phyloP scores from a whole-genome alignment of 1,140 invertebrate species.

The Telenomus remus region DNA sequence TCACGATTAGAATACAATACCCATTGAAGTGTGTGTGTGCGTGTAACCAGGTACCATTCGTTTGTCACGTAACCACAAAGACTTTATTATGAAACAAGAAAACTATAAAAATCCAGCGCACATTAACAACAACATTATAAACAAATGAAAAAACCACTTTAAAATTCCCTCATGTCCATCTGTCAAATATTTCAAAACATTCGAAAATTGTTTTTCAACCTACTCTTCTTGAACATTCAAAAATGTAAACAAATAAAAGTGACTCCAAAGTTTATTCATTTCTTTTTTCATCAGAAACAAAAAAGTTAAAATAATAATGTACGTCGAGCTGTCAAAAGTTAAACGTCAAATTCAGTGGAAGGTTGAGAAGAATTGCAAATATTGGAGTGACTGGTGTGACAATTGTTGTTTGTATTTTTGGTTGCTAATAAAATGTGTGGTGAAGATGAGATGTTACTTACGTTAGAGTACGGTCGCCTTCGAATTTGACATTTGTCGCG shows the following conservation, averaged over 20 bases:
- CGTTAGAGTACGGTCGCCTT: constrained; percentile 17
- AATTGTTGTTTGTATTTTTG: too few species aligned
- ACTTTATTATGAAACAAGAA: not conserved
- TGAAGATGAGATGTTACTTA: constrained; percentile 14
- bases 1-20: constrained; percentile 3
- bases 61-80: not conserved
- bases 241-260: too few species aligned
- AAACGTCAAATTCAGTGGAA: not conserved
- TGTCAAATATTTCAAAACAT: too few species aligned
- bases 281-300: too few species aligned
- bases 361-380: not conserved
- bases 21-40: not conserved
- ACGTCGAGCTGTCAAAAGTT: not conserved
- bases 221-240: too few species aligned
- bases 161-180: too few species aligned
- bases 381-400: not conserved
- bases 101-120: not conserved
- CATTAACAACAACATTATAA: too few species aligned
- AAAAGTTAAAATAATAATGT: too few species aligned
- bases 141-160: too few species aligned
- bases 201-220: too few species aligned
- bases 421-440: not conserved
- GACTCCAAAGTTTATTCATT: too few species aligned
- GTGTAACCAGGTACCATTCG: constrained; percentile 1
- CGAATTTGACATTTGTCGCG: constrained; percentile 47